Base-by-base conservation (phyloP, 2,888 invertebrate species). In the Terebella lapidaria region DNA sequence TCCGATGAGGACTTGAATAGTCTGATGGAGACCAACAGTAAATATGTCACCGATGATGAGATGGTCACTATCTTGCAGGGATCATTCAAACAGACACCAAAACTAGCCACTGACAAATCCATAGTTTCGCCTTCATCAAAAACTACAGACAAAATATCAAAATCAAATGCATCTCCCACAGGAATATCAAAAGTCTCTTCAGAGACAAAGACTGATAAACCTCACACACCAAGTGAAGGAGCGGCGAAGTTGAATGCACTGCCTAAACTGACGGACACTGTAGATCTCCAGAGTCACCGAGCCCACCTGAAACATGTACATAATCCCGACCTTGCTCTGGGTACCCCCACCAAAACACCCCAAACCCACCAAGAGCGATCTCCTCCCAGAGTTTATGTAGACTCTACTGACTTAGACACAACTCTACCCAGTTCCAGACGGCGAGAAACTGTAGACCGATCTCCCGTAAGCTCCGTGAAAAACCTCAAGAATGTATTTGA, bases 1-100 rank as follows among this genome's bases (percentile, higher is more conserved):
- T 18, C n/a, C 3, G 58, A 58, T 22, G 42, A 52, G 28, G 59
- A 59, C 49, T 30, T 59, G 28, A 55, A 55, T 20, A 18, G n/a
- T 18, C 24, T 60, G 5, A 18, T 60, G 22, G 56, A 57, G 52
- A 18, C 25, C 3, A 60, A 60, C 52, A 56, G 47, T 18, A n/a
- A 26, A 22, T 56, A 26, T 27, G 49, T 55, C 3, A 52, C 47
- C 5, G 56, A 56, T 18, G 29, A 26, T 2, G 59, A 59, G 15
- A 20, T 59, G 42, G 52, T 4, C 15, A 49, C 22, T 3, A 56
- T 55, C 24, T 56, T 56, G 46, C 20, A 4, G 56, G 42, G 30
- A 20, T 20, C 29, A 22, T 3, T 45, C 10, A 26, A 24, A 28
- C 29, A 4, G 26, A 22, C 18, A 29, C 27, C 29, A 22, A n/a